phyloP scores from a whole-genome alignment of 1,140 invertebrate genomes.

The Musca vetustissima region DNA sequence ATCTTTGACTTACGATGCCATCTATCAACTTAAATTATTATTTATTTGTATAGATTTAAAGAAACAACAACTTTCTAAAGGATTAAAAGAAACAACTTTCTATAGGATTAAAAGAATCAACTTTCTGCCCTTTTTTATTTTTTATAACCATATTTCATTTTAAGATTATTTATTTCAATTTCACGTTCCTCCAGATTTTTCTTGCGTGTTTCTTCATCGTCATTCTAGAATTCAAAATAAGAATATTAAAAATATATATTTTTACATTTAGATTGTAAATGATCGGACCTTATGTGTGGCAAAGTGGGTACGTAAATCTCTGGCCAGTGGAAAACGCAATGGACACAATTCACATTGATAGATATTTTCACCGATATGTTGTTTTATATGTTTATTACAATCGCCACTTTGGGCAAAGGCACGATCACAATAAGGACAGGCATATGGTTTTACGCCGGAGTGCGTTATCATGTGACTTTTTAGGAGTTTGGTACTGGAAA shows the following conservation, averaged over 20 bases:
- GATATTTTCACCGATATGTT: slow-evolving; percentile 58
- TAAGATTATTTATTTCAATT: neutral
- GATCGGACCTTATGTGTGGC: too few relatives aligned
- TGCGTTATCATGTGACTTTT: slow-evolving; percentile 68
- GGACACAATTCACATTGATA: slow-evolving; percentile 57
- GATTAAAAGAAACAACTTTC: too few relatives aligned
- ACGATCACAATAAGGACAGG: slow-evolving; percentile 61
- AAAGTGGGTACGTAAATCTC: slow-evolving; percentile 47
- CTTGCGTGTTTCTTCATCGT: neutral
- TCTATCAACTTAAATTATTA: too few relatives aligned
- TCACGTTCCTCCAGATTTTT: neutral
- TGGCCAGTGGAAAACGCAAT: slow-evolving; percentile 56
- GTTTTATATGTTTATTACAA: slow-evolving; percentile 57
- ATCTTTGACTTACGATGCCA: too few relatives aligned
- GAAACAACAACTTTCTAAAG: too few relatives aligned
- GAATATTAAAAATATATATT: too few relatives aligned
- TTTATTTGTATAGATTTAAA: too few relatives aligned
- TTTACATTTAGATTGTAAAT: too few relatives aligned
- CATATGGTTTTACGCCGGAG: slow-evolving; percentile 73
- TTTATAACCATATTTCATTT: neutral
- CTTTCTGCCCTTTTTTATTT: too few relatives aligned
- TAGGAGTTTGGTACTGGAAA: slow-evolving; percentile 59
- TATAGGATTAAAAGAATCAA: too few relatives aligned
- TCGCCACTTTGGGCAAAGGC: slow-evolving; percentile 61
- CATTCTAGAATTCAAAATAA: neutral